Evolutionary conservation across 2,797 vertebrate genomes (phyloP), one percentile per base, ranked within the genome.

Genomic region (Glossophaga mutica): DNA sequence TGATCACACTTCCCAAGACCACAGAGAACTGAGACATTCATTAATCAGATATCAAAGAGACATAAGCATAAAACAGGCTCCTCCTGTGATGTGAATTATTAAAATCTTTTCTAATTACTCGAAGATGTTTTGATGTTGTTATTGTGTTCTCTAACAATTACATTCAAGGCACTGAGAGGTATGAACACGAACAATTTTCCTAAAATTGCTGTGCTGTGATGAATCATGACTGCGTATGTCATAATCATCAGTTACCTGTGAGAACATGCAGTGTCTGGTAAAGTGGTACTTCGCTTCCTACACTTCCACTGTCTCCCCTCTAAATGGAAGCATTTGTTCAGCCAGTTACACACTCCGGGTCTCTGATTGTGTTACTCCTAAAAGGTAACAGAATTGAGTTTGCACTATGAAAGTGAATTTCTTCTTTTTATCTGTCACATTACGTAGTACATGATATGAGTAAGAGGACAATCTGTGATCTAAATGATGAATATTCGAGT

Each of bases 101-200:
- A 77, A 62, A 7, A 11, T 57, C 15, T 68, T 87, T 79, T 78
- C 26, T 24, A 85, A 67, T 93, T 70, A 85, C 21, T 82, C 2
- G 12, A 34, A 92, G n/a, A 18, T 76, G 4, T 57, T 73, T 92
- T 76, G 50, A 48, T 81, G 29, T 24, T 42, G 52, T 44, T 78
- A 70, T 76, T 82, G 87, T 87, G 39, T 90, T 71, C 70, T 91
- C 11, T 94, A 76, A 87, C 37, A 77, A 22, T 73, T 86, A 42
- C 42, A 37, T 42, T 91, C 24, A 91, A 83, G 19, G 79, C 18
- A 67, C 8, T 29, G 39, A 89, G 26, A 62, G 2, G 42, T 19
- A 46, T 0, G 50, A 93, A 89, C 12, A n/a, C 10, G n/a, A 52
- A 32, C 3, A 19, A n/a, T 77, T 59, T 82, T 48, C 37, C 34